Conservation (phyloP, 2,888 invertebrate species). For the Cephus nigrinus region DNA sequence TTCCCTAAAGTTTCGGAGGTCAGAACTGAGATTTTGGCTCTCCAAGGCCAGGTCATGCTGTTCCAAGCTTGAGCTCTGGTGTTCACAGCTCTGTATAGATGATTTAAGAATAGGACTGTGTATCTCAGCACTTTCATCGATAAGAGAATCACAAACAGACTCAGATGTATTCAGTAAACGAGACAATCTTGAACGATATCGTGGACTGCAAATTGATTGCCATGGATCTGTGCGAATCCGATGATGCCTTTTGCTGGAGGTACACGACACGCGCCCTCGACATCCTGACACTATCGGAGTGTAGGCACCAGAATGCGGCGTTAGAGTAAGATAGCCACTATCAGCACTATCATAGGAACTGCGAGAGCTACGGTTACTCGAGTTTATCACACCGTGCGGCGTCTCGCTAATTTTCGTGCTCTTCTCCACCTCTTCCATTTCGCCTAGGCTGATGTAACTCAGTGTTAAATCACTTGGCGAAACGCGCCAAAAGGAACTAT, state of each 20-base stretch:
- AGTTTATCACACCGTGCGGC: conserved; percentile 30
- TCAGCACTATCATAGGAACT: conserved; percentile 40
- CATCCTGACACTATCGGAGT: conserved; percentile 33
- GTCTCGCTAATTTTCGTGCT: conserved; percentile 36
- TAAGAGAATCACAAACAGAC: conserved; percentile 24
- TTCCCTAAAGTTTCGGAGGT: conserved; percentile 17
- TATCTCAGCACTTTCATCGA: conserved; percentile 24
- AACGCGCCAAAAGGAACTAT: conserved; percentile 16
- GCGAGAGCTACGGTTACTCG: conserved; percentile 25
- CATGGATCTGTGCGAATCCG: conserved; percentile 37
- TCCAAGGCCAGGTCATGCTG: not conserved
- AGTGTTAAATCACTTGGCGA: conserved; percentile 11
- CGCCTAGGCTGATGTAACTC: not conserved
- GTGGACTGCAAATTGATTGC: conserved; percentile 34
- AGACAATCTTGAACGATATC: conserved; percentile 39
- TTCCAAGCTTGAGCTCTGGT: conserved; percentile 15
- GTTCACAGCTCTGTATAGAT: conserved; percentile 18
- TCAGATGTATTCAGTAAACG: conserved; percentile 33
- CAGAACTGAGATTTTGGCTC: not conserved
- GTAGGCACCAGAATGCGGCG: conserved; percentile 41
- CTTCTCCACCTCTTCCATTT: conserved; percentile 24
- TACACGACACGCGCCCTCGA: conserved; percentile 22
- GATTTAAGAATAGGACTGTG: not conserved
- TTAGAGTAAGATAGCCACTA: conserved; percentile 50
- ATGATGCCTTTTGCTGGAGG: conserved; percentile 21